Evolutionary conservation across 2,888 invertebrate species (phyloP).

Genomic region (Thalpophila matura): DNA sequence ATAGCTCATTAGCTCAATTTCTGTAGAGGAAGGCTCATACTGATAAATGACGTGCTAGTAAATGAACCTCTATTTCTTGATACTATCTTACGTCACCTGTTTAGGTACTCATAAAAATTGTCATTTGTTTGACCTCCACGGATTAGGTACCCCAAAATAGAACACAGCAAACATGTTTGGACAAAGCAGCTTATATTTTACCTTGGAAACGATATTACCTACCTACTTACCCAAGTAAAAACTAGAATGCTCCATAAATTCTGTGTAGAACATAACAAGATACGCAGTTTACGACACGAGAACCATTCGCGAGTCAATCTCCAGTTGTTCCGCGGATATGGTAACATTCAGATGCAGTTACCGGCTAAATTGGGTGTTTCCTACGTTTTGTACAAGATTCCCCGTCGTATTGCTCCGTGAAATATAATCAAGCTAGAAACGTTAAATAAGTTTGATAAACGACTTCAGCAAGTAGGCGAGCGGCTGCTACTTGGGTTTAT

Average conservation of each 20-base stretch:
- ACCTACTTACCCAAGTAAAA: constrained; percentile 68
- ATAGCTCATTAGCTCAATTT: not conserved
- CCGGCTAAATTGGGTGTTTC: constrained; percentile 85
- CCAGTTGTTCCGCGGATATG: constrained; percentile 85
- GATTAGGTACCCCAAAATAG: constrained; percentile 47
- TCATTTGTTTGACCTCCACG: constrained; percentile 28
- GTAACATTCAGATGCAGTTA: constrained; percentile 88
- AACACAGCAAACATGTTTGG: constrained; percentile 54
- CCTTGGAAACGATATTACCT: constrained; percentile 57
- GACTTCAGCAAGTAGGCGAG: constrained; percentile 65
- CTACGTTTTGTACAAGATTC: constrained; percentile 76
- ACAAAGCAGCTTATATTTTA: constrained; percentile 49
- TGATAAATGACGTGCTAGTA: not conserved
- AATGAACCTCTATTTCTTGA: not conserved
- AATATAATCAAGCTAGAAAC: constrained; percentile 73
- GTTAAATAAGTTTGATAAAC: constrained; percentile 67
- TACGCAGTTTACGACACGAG: constrained; percentile 82
- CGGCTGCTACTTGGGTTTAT: constrained; percentile 59
- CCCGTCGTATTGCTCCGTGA: constrained; percentile 64
- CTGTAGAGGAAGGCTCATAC: not conserved
- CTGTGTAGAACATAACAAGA: constrained; percentile 79
- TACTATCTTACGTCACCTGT: constrained; percentile 1
- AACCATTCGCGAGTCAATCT: constrained; percentile 86
- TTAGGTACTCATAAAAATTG: no score
- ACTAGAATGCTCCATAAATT: constrained; percentile 76